Evolutionary conservation across 2,797 vertebrate genomes (phyloP), one percentile per base, ranked within the genome.

Genomic region (Syngnathus rostellatus): DNA sequence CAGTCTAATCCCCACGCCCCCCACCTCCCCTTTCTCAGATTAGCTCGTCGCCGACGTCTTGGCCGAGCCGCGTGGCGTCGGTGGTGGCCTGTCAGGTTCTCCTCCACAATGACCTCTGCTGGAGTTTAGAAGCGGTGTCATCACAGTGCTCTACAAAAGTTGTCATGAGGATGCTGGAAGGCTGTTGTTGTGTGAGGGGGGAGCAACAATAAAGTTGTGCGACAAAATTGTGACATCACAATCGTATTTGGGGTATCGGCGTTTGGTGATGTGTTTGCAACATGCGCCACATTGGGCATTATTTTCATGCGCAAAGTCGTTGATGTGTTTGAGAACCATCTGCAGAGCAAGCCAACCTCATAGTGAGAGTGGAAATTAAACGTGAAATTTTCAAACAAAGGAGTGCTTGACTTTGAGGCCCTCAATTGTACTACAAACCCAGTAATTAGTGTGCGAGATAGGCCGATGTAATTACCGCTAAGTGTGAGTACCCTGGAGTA

Each of bases 21-120:
- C 43, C 48, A 19, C 45, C 65, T 21, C 79, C 75, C 84, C 85
- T 83, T 88, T 88, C 84, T 86, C 85, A 89, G 91, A 89, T 89
- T 90, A 91, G 86, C 78, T 70, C 70, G 59, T 86, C 86, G 77
- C 81, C 81, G 79, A 81, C 82, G 66, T 83, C 83, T 86, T 79
- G 73, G 81, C 82, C 71, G 77, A 71, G 59, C 78, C 72, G 76
- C 67, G 25, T 69, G 82, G 83, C 79, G 73, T 75, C 71, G 63
- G 80, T 76, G 81, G 77, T 66, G 81, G 81, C 77, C 85, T 79
- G 65, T 72, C 76, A 74, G 77, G 85, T 78, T 89, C 82, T 86
- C 87, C 87, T 89, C 84, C 83, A 80, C 85, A 74, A 76, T 89
- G 88, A 90, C 90, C 90, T 90, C 88, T 89, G 87, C 71, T 82